Evolutionary conservation across 2,113 vertebrate genomes (phyloP).

Genomic region (Gobiocypris rarus): DNA sequence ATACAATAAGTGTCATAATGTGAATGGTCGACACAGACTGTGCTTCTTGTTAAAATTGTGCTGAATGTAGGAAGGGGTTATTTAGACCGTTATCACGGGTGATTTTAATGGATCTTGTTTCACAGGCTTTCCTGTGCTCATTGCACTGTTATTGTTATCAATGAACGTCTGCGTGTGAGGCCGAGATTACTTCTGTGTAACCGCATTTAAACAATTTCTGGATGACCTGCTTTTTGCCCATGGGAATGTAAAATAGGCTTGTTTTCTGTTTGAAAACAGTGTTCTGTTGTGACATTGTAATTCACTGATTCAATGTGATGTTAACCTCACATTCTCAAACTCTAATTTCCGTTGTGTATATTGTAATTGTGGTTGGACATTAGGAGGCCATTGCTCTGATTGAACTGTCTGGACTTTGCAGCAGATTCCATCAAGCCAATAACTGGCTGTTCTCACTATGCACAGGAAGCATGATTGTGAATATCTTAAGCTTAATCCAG

Average conservation of each 20-base stretch:
- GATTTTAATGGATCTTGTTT: background rate
- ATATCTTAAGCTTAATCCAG: background rate
- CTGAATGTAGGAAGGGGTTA: background rate
- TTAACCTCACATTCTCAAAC: slow-evolving; percentile 8
- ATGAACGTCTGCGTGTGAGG: background rate
- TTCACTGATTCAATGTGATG: background rate
- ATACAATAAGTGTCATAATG: background rate
- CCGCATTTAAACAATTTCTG: background rate
- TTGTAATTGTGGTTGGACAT: slow-evolving; percentile 13
- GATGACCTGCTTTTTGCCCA: background rate
- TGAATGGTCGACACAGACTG: background rate
- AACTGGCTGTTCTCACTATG: slow-evolving; percentile 5
- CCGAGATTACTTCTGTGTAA: background rate
- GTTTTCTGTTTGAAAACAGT: background rate
- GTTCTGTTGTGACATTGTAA: slow-evolving; percentile 18
- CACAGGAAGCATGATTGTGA: slow-evolving; percentile 1
- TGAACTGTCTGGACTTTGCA: background rate
- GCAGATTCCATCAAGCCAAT: slow-evolving; percentile 8
- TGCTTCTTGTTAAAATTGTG: background rate
- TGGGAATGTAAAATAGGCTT: background rate
- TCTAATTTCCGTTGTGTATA: background rate
- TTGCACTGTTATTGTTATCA: background rate
- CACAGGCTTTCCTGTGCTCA: background rate
- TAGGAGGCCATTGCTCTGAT: slow-evolving; percentile 22
- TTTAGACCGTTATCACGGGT: slow-evolving; percentile 2